Evolutionary conservation across 2,113 vertebrate genomes (phyloP), one percentile per base, ranked within the genome.

Genomic region (Pomatostomus ruficeps): DNA sequence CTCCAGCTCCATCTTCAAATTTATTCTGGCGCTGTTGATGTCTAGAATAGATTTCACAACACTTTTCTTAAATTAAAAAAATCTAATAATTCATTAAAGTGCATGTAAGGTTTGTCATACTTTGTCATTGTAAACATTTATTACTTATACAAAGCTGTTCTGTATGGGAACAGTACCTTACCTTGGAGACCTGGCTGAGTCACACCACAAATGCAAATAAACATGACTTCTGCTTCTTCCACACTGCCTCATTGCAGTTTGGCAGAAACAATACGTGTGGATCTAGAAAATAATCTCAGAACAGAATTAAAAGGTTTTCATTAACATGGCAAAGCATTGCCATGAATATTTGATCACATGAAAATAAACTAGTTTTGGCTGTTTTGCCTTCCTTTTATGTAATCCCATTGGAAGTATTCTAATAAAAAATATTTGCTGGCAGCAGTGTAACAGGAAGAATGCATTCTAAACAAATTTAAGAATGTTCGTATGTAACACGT

Each of bases 71-170:
- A 1, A 61, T 10, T 29, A 33, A 24, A 75, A 68, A 65, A 75
- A 36, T 20, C 9, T 20, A 85, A 42, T 40, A 1, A 25, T 28
- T 45, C 78, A 43, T 65, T 54, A 57, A 71, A 55, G 52, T 33
- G 29, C 0, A 0, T 46, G 7, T 51, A n/a, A 46, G 3, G 2
- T 46, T 18, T 46, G 6, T 43, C 54, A 36, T 13, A 57, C 43
- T 51, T 78, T 81, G 14, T 77, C 11, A 31, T n/a, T 2, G 22
- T 74, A 62, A 48, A 46, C 2, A n/a, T 51, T 85, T 52, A 35
- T 35, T 71, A 25, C 35, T 49, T 75, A 4, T 45, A 67, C 26
- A 75, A 67, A 63, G 21, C 45, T 61, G 10, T 24, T 76, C n/a
- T 76, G 33, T 65, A 55, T 21, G 42, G 15, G 6, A 66, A 38